These are phyloP conservation scores for Cryptotis parvus DNA, from an alignment of 2,113 vertebrate genomes.

Conservation along the genomic window DNA sequence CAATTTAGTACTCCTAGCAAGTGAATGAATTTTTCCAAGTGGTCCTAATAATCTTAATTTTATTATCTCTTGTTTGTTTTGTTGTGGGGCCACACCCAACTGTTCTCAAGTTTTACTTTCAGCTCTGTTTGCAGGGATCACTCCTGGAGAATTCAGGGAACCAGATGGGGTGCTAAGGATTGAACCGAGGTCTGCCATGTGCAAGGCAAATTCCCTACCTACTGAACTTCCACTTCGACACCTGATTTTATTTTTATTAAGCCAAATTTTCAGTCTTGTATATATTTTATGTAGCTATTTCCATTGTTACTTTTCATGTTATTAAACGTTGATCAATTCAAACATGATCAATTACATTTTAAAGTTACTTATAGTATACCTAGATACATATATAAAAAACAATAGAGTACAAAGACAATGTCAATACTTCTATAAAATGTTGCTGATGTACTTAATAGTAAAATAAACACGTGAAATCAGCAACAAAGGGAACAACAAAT, in stretches of 20 bases:
- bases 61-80: background rate
- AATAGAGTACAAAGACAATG: background rate
- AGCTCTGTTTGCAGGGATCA: too few species aligned
- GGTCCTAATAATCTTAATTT: background rate
- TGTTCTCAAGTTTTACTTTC: too few species aligned
- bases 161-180: too few species aligned
- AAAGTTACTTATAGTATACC: background rate
- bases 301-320: background rate
- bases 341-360: background rate
- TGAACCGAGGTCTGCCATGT: too few species aligned
- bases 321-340: constrained; percentile 22
- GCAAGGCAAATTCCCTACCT: too few species aligned
- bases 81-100: too few species aligned
- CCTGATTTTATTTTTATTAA: background rate
- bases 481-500: constrained; percentile 48
- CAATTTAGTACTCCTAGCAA: background rate
- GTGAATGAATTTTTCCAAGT: background rate
- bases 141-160: too few species aligned
- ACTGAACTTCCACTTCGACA: too few species aligned
- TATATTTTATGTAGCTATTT: constrained; percentile 26
- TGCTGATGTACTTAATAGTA: background rate
- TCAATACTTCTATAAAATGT: background rate
- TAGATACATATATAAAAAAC: background rate
- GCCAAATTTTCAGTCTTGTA: constrained; percentile 1
- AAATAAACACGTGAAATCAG: constrained; percentile 16